Evolutionary conservation across 2,888 invertebrate species (phyloP), one percentile per base, ranked within the genome.

Genomic region (Ormia ochracea): DNA sequence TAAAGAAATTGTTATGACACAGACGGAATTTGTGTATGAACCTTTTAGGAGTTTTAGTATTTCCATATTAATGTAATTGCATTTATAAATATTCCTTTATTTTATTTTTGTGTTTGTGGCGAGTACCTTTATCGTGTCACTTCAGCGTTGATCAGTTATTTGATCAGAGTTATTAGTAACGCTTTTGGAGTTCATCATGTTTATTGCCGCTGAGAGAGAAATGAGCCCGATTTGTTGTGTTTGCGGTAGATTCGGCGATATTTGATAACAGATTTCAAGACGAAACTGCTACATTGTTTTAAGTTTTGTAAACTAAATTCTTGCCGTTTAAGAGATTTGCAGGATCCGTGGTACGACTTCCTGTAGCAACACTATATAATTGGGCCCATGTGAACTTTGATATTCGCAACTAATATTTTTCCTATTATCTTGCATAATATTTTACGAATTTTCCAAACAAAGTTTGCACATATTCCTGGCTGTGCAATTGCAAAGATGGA

Each of bases 51-150:
- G 7, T 31, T 17, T 2, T 56, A n/a, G 6, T 48, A 14, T 50
- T 45, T 31, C 12, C 4, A 12, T 36, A 43, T 54, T 63, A 36
- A 45, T 36, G 52, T 54, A 63, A 63, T 61, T 54, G 33, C 41
- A 43, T 54, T 6, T 23, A 45, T 72, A 58, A 45, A 33, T 41
- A 41, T 41, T 41, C 38, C 5, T 63, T 23, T 3, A 0, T 59
- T 50, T 36, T 17, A 33, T 28, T 33, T 17, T 5, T 17, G 6
- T 31, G 21, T 23, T 43, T 54, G 14, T 12, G 33, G 61, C n/a
- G 36, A 23, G 23, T 45, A n/a, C 17, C 31, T 68, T 12, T 36
- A 65, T 50, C 23, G n/a, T 65, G 36, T 33, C 6, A 31, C n/a
- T 61, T 45, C 7, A 45, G 1, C 28, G n/a, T 9, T 10, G 28